Evolutionary conservation across 2,113 vertebrate species (phyloP).

Genomic region (Suncus etruscus): DNA sequence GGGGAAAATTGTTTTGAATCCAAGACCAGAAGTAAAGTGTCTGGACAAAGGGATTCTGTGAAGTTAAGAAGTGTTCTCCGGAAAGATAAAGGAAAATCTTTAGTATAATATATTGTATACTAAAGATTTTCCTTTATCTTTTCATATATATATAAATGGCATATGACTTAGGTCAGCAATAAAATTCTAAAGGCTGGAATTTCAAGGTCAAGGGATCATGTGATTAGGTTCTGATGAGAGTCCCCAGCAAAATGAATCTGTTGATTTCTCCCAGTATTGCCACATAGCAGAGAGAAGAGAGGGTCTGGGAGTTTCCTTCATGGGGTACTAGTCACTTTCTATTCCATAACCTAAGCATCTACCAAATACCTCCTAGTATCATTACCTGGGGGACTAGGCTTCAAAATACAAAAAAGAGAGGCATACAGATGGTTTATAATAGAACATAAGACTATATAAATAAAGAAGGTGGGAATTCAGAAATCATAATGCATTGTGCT

Average conservation of each 20-base stretch:
- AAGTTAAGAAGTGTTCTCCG: background rate
- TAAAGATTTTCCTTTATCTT: background rate
- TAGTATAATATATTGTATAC: too few relatives aligned
- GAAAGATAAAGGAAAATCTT: background rate
- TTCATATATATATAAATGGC: background rate
- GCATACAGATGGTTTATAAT: background rate
- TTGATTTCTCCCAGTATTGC: background rate
- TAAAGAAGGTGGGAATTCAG: too few relatives aligned
- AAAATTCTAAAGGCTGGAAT: background rate
- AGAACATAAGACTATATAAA: background rate
- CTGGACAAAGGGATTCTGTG: background rate
- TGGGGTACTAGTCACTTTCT: background rate
- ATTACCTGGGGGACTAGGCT: background rate
- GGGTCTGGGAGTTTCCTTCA: rapidly evolving
- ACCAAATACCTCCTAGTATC: background rate
- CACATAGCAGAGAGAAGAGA: background rate
- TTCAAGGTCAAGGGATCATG: background rate
- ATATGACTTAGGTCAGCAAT: background rate
- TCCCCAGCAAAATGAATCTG: background rate
- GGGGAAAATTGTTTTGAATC: background rate
- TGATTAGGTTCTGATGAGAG: background rate
- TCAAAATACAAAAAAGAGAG: background rate
- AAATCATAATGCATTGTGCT: too few relatives aligned
- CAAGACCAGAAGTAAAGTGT: background rate
- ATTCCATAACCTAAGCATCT: background rate